Base-by-base conservation (phyloP, 2,797 vertebrate species). In the Coilia nasus region DNA sequence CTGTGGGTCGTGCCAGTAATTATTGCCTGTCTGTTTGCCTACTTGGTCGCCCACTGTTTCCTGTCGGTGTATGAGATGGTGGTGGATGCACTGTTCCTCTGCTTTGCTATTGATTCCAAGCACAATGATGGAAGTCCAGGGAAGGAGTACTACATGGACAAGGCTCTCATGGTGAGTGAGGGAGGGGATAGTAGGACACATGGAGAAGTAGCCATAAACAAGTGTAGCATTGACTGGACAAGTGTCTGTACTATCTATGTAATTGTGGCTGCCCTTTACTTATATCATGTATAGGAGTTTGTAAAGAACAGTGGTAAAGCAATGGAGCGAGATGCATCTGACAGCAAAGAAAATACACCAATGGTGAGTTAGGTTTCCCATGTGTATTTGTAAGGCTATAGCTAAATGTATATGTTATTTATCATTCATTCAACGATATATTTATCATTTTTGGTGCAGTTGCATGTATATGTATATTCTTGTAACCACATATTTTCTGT, bases 51-150 rank as follows among this genome's bases (percentile, higher is more conserved):
- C 85, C 97, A 99, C 93, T 99, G 98, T 93, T 99, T 99, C 96
- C 97, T 99, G 71, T 99, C 98, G 28, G 97, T 99, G 89, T 99
- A 97, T 83, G 98, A 99, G 96, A 98, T 97, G 88, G 98, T 99
- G 87, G 98, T 99, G 71, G 98, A 99, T 87, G 98, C 98, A 25
- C 96, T 99, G 85, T 99, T 99, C 95, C 97, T 99, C 90, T 99
- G 98, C 95, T 99, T 99, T 90, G 98, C 98, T 85, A 93, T 99
- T 85, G 98, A 99, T 94, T 95, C 96, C 85, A 99, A 98, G 93
- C 96, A 98, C 91, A 99, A 99, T 64, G 97, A 99, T 71, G 98
- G 98, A 91, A 98, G 97, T 87, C 96, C 96, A 10, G 98, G 98
- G 10, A 94, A 93, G 80, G 97, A 98, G 91, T 99, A 96, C 94